A percentile compares a stretch with the other conserved stretches of the same genome.
phyloP scores from a whole-genome alignment of 92 coral and sea anemone species.

The Phenganax subtilis region DNA sequence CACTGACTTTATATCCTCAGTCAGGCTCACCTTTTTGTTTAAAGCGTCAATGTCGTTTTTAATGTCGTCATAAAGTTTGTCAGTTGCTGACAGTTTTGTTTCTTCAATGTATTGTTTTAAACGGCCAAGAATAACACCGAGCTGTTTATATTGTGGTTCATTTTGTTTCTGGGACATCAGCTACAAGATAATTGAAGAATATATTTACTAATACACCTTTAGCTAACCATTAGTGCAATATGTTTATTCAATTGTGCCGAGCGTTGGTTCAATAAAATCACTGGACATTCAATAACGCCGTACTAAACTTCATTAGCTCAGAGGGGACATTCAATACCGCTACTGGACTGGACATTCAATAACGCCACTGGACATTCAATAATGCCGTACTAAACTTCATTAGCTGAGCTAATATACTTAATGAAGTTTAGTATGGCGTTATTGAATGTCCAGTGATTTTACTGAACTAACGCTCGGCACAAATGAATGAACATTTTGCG shows the following conservation, averaged over 20 bases:
- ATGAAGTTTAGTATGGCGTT: no score
- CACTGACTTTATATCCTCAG: neutral
- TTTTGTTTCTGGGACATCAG: constrained; percentile 21
- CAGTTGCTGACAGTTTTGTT: constrained; percentile 17
- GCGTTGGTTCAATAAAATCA: no score
- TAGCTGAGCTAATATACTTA: no score
- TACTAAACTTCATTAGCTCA: neutral
- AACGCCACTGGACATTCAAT: no score
- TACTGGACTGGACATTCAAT: no score
- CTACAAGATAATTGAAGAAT: neutral
- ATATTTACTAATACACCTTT: neutral
- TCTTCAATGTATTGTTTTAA: constrained; percentile 9
- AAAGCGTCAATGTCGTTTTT: constrained; percentile 57
- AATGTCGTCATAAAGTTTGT: constrained; percentile 53
- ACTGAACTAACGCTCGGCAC: no score
- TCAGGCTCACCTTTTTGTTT: constrained; percentile 55
- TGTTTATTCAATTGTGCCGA: no score
- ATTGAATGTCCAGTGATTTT: no score
- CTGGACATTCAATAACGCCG: no score
- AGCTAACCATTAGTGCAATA: no score
- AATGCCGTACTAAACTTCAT: no score
- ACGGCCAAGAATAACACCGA: constrained; percentile 13
- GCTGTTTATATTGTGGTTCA: constrained; percentile 21
- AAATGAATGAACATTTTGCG: no score
- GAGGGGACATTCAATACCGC: neutral